Evolutionary conservation across 2,888 invertebrate genomes (phyloP).

Genomic region (Hyles lineata): DNA sequence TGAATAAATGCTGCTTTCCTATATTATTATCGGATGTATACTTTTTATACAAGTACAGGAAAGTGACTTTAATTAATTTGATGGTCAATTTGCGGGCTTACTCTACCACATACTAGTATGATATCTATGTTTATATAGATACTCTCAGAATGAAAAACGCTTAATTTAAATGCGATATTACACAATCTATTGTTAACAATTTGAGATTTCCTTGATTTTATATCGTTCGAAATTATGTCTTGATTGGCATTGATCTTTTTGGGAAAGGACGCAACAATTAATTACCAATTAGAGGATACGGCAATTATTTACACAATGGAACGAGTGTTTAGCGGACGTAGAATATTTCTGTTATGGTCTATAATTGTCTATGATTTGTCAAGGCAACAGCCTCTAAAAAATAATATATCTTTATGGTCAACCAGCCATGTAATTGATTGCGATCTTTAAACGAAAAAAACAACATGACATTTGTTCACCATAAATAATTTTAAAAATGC

Average conservation of each 20-base stretch:
- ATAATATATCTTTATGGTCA: not conserved
- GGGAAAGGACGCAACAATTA: conserved; percentile 17
- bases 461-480: not conserved
- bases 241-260: conserved; percentile 14
- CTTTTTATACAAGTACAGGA: too few relatives aligned
- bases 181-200: not conserved
- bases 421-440: not conserved
- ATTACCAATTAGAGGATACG: conserved; percentile 26
- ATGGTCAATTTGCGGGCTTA: too few relatives aligned
- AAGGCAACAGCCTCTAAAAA: not conserved
- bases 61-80: too few relatives aligned
- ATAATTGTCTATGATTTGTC: conserved; percentile 8
- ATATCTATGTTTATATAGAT: too few relatives aligned
- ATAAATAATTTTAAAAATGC: not conserved
- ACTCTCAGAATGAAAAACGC: too few relatives aligned
- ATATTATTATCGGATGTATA: too few relatives aligned
- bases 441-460: not conserved
- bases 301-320: conserved; percentile 8
- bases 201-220: conserved; percentile 8
- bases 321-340: not conserved
- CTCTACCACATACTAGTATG: too few relatives aligned
- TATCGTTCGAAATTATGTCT: not conserved
- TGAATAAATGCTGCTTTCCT: not conserved
- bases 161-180: too few relatives aligned
- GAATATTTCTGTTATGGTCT: not conserved